phyloP scores from a whole-genome alignment of 2,113 vertebrate species.

The Myotis yumanensis region DNA sequence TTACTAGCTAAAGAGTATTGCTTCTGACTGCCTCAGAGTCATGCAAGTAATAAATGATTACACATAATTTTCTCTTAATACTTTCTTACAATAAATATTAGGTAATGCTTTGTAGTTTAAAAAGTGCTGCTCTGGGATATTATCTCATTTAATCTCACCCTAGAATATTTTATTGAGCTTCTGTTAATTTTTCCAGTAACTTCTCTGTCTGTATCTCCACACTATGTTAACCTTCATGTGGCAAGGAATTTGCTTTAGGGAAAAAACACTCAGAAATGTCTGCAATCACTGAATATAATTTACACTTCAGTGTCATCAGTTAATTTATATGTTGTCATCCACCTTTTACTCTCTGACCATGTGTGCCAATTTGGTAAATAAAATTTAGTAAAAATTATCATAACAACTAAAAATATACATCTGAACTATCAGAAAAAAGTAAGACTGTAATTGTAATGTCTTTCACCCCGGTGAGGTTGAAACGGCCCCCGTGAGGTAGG shows the following conservation, averaged over 20 bases:
- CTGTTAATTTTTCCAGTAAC: conserved; percentile 29
- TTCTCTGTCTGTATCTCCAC: neutral
- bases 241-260: neutral
- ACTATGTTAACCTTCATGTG: conserved; percentile 26
- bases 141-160: conserved; percentile 40
- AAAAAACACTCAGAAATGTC: neutral
- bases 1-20: neutral
- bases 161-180: conserved; percentile 19
- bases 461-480: too few species aligned
- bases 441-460: neutral
- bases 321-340: conserved; percentile 9
- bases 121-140: neutral
- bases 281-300: conserved; percentile 29
- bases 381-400: conserved; percentile 49
- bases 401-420: neutral
- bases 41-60: conserved; percentile 45
- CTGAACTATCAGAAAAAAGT: neutral
- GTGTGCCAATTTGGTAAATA: neutral
- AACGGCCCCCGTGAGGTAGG: too few species aligned
- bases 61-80: conserved; percentile 14
- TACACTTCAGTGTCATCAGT: neutral
- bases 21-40: conserved; percentile 20
- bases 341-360: neutral
- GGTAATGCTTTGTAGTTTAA: conserved; percentile 5
- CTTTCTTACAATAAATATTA: conserved; percentile 55